Percentiles rank a stretch among this genome's conserved stretches.
Evolutionary conservation across 2,113 vertebrate species (phyloP).

Genomic region (Oreochromis niloticus): DNA sequence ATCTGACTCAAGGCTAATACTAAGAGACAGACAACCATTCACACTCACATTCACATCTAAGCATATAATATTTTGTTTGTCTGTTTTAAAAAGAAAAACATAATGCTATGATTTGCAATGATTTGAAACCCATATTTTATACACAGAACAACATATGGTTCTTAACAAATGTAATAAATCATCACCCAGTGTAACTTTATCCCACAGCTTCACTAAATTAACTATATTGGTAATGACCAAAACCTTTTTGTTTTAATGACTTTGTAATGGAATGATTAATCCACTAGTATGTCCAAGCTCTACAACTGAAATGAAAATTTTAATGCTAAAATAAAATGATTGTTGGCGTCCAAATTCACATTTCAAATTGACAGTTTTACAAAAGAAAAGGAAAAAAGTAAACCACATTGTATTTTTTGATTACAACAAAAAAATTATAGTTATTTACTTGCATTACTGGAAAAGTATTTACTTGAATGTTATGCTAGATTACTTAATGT

Average conservation of each 20-base stretch:
- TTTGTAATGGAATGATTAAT: not conserved
- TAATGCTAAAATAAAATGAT: not conserved
- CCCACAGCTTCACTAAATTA: not conserved
- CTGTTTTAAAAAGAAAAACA: not conserved
- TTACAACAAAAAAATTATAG: not conserved
- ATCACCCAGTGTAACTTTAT: not conserved
- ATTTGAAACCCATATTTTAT: not conserved
- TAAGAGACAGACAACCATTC: not conserved
- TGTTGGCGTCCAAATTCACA: not conserved
- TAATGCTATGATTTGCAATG: not conserved
- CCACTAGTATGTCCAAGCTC: not conserved
- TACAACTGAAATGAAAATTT: not conserved
- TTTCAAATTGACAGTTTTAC: not conserved
- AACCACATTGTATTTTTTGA: not conserved
- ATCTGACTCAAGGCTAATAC: not conserved
- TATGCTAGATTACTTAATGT: not conserved
- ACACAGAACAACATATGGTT: not conserved
- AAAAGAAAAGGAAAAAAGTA: not conserved
- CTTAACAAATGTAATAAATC: not conserved
- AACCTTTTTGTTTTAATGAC: not conserved
- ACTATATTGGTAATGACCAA: not conserved
- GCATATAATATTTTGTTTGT: not conserved
- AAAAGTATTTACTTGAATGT: not conserved
- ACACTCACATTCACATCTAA: not conserved
- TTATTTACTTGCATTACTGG: not conserved